phyloP scores from a whole-genome alignment of 2,888 invertebrate genomes.

The Aleiodes leptofemur region DNA sequence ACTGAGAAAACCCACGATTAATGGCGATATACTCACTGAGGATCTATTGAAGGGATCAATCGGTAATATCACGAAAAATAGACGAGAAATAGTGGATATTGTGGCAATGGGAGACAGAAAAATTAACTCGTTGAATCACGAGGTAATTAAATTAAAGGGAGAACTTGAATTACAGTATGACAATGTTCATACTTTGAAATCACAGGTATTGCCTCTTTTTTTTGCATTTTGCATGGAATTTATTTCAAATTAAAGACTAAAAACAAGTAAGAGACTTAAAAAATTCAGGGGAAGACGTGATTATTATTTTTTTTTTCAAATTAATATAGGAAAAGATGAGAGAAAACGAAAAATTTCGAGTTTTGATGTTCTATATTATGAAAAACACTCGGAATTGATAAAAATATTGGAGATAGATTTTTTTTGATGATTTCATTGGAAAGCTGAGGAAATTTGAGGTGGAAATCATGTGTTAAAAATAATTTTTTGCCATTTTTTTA shows the following conservation, averaged over 20 bases:
- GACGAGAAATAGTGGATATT: constrained; percentile 67
- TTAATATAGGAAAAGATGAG: too few species aligned
- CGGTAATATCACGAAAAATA: constrained; percentile 64
- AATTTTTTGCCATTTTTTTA: too few species aligned
- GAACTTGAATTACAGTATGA: constrained; percentile 69
- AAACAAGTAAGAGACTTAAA: too few species aligned
- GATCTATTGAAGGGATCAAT: constrained; percentile 53
- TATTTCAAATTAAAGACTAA: background rate
- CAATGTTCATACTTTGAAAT: constrained; percentile 65
- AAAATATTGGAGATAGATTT: too few species aligned
- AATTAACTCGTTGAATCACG: constrained; percentile 69
- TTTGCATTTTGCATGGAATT: background rate
- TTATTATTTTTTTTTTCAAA: constrained; percentile 7
- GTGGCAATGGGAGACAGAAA: constrained; percentile 71
- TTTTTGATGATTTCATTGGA: too few species aligned
- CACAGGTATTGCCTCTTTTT: constrained; percentile 65
- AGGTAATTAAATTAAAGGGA: constrained; percentile 70
- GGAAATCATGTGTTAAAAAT: too few species aligned
- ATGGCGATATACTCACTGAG: constrained; percentile 65
- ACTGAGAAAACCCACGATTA: constrained; percentile 66
- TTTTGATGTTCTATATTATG: too few species aligned
- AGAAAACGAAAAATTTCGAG: background rate
- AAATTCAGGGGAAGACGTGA: background rate
- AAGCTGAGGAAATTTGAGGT: too few species aligned
- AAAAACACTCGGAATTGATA: too few species aligned